phyloP scores from a whole-genome alignment of 2,888 invertebrate genomes.

The Prosapia bicincta region DNA sequence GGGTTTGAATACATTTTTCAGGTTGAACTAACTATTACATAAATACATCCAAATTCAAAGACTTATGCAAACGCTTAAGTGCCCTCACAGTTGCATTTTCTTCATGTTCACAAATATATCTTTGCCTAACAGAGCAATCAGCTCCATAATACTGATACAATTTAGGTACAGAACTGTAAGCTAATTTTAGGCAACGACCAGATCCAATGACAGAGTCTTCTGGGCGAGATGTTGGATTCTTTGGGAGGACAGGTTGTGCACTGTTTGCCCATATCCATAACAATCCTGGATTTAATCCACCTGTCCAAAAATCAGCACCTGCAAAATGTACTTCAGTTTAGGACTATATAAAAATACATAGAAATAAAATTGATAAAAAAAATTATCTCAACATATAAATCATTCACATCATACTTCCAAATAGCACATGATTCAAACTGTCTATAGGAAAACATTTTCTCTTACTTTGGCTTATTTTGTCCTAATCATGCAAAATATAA shows the following conservation, averaged over 20 bases:
- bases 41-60: conserved; percentile 21
- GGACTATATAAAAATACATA: too few relatives aligned
- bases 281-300: conserved; percentile 78
- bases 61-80: conserved; percentile 40
- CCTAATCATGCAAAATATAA: too few relatives aligned
- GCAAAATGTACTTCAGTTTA: too few relatives aligned
- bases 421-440: too few relatives aligned
- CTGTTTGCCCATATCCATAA: conserved; percentile 87
- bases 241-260: conserved; percentile 61
- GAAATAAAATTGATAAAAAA: too few relatives aligned
- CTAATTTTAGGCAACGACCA: conserved; percentile 68
- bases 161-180: conserved; percentile 56
- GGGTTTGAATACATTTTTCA: too few relatives aligned
- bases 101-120: conserved; percentile 66
- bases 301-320: conserved; percentile 78
- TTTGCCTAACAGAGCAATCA: conserved; percentile 65
- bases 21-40: too few relatives aligned
- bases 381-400: too few relatives aligned
- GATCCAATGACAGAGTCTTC: conserved; percentile 54
- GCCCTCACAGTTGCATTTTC: conserved; percentile 41
- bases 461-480: too few relatives aligned
- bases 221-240: conserved; percentile 40
- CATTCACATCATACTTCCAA: too few relatives aligned
- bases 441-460: too few relatives aligned
- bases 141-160: conserved; percentile 66